Base-by-base conservation (phyloP, 2,113 vertebrate genomes). In the Phrynocephalus versicolor region DNA sequence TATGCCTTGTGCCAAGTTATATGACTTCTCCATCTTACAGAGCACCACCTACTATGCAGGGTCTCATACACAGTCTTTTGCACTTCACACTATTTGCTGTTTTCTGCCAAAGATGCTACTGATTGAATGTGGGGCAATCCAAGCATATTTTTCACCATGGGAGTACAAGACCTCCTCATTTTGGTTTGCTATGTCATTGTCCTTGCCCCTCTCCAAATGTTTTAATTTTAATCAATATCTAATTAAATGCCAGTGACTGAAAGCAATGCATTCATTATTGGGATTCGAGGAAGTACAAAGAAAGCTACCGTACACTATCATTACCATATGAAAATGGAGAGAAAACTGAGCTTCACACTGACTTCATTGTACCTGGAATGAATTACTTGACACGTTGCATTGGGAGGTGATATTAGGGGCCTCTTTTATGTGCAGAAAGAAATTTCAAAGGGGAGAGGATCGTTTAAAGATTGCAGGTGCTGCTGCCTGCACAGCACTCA, bases 401-500 rank as follows among this genome's bases (percentile, higher is more conserved):
- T 86, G 62, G 37, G 21, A 72, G 33, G 62, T 73, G 57, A 83
- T 67, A 79, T 80, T 80, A 85, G 80, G 51, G 37, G 65, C 23
- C 25, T n/a, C 33, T 76, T 57, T 41, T 73, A 65, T 65, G 18
- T 23, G 0, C 10, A 39, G 19, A 15, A 33, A 80, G n/a, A 58
- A 55, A 35, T 74, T 86, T 86, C 41, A 81, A 74, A 83, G 23
- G 21, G 12, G 2, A 84, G 85, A 12, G 19, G 37, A 78, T 6
- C 6, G 84, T 1, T 65, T n/a, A 62, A 16, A 77, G 76, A 89
- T 89, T 81, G 39, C 65, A 91, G 73, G 83, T 73, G 82, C 82
- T 30, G 79, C 2, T 16, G 91, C 85, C 78, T 85, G 57, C 6
- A 35, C 83, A 25, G 1, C 9, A 39, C 3, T 41, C 12, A 82